Evolutionary conservation across 2,888 invertebrate genomes (phyloP), one percentile per base, ranked within the genome.

Genomic region (Pherbina coryleti): DNA sequence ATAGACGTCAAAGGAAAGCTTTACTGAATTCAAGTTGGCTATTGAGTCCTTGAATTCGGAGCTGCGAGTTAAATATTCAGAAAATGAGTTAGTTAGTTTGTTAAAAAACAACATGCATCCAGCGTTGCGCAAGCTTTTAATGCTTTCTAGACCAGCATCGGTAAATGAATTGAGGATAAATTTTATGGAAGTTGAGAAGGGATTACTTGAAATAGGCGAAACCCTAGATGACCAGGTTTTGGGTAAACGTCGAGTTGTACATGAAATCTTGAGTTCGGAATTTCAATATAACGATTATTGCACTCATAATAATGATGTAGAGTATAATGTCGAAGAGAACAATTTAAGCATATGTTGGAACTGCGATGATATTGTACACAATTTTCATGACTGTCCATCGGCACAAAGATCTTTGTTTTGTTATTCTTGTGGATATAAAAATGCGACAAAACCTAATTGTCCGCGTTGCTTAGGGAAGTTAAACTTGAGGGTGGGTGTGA

Each of bases 1-100:
- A 71, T 34, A 71, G 71, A 31, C 71, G 71, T 31, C 71, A 71
- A 71, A 53, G n/a, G 71, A 71, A 53, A 71, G 71, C n/a, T 71
- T 71, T 71, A 71, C 71, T 11, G 71, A 71, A 71, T 71, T 71
- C 31, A 71, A 71, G 31, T 19, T 71, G 34, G 25, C 28, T n/a
- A 71, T 71, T 17, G 71, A 71, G 22, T 19, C 31, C 17, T 55
- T 71, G 31, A 71, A 71, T 71, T 34, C 71, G 5, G 71, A 57
- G 8, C 9, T 57, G 51, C 34, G 55, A n/a, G 14, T 57, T 55
- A 28, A 49, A 9, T 71, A 71, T 55, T 55, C 53, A 31, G 71
- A 71, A 14, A 71, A 57, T 55, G 57, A 57, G 19, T 31, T 57
- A 3, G 57, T 57, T 17, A 71, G 57, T 71, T 31, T 55, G 5